A percentile compares a stretch with the other conserved stretches of the same genome.
phyloP scores from a whole-genome alignment of 2,888 invertebrate species.

The Drosophila stalkeri region DNA sequence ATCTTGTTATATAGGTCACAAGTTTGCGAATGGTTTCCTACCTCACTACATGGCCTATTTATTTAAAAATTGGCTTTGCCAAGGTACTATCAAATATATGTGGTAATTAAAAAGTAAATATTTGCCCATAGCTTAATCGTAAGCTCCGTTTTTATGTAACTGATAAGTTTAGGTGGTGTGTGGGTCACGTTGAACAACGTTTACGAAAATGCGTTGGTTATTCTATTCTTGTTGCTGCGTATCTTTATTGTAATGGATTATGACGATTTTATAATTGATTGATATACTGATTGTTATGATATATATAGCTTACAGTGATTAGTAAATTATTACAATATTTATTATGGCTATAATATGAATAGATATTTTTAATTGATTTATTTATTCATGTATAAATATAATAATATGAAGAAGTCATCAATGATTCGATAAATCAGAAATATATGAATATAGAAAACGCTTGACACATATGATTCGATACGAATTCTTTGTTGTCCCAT shows the following conservation, averaged over 20 bases:
- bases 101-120: slow-evolving; percentile 44
- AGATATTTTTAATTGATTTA: no score
- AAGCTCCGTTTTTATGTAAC: slow-evolving; percentile 22
- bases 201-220: not conserved
- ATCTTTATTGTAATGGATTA: slow-evolving; percentile 8
- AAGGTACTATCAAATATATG: slow-evolving; percentile 27
- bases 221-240: not conserved
- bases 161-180: slow-evolving; percentile 38
- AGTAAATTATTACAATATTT: not conserved
- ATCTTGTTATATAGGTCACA: slow-evolving; percentile 49
- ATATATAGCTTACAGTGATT: not conserved
- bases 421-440: no score
- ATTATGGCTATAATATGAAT: no score
- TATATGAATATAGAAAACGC: no score
- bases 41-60: slow-evolving; percentile 50
- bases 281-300: slow-evolving; percentile 8
- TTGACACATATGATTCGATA: no score
- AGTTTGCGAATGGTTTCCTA: slow-evolving; percentile 29
- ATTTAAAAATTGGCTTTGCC: slow-evolving; percentile 44
- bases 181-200: slow-evolving; percentile 14
- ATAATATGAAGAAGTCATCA: no score
- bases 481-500: no score
- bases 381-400: no score
- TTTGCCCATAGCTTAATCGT: slow-evolving; percentile 21
- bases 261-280: not conserved